phyloP scores from a whole-genome alignment of 2,888 invertebrate genomes.

The Chrysolina oricalcia region DNA sequence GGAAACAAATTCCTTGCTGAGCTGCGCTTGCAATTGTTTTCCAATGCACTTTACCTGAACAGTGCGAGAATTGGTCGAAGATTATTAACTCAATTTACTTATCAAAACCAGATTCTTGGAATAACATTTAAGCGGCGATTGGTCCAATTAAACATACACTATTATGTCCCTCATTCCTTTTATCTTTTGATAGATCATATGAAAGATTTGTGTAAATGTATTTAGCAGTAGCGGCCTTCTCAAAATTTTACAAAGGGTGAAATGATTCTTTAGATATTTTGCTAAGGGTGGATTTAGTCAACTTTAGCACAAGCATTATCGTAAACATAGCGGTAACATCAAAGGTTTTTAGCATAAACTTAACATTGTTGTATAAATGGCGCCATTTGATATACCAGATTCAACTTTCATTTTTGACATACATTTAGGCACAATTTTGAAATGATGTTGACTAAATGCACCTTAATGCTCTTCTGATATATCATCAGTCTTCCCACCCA shows the following conservation, averaged over 20 bases:
- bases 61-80: background rate
- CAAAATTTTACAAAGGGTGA: background rate
- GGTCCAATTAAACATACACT: background rate
- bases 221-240: background rate
- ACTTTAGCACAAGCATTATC: no score
- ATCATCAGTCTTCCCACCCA: no score
- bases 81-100: constrained; percentile 4
- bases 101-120: constrained; percentile 10
- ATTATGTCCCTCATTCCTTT: constrained; percentile 4
- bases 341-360: no score
- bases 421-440: no score
- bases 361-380: no score
- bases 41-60: background rate
- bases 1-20: background rate
- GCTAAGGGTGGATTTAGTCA: no score
- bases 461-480: no score
- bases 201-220: background rate
- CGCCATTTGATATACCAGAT: no score
- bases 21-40: background rate
- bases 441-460: no score
- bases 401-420: no score
- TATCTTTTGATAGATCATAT: background rate
- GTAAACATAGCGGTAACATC: no score
- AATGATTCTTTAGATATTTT: no score
- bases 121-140: background rate